Percentiles rank a stretch among this genome's conserved stretches.
Conservation (phyloP, 2,888 invertebrate genomes). For the Xestia rhomboidea region DNA sequence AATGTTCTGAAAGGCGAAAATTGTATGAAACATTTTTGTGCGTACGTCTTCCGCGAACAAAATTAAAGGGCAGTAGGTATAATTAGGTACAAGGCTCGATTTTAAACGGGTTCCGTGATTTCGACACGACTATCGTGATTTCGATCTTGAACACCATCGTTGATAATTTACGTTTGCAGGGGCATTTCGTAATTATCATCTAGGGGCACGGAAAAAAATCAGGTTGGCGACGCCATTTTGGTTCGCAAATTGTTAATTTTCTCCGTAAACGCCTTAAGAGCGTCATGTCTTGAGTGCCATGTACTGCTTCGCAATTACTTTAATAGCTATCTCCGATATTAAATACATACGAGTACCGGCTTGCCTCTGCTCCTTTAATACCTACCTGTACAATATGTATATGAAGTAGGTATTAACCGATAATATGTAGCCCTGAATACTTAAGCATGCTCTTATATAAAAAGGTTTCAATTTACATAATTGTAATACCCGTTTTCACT, state of each 20-base stretch:
- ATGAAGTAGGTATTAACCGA: conserved; percentile 45
- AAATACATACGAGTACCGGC: conserved; percentile 53
- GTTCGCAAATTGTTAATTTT: conserved; percentile 82
- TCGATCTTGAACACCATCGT: conserved; percentile 78
- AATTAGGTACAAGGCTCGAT: conserved; percentile 67
- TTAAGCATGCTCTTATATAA: conserved; percentile 50
- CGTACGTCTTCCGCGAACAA: conserved; percentile 48
- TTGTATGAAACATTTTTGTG: conserved; percentile 24
- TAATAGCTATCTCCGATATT: conserved; percentile 80
- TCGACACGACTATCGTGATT: conserved; percentile 76
- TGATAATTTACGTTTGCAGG: conserved; percentile 83
- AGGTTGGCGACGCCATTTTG: conserved; percentile 76
- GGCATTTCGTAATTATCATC: conserved; percentile 79
- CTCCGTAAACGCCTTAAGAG: conserved; percentile 73
- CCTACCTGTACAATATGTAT: conserved; percentile 33
- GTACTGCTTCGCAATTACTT: conserved; percentile 82
- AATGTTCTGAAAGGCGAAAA: conserved; percentile 42
- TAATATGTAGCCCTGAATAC: conserved; percentile 61
- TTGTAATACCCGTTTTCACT: conserved; percentile 1
- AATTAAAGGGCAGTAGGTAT: conserved; percentile 70
- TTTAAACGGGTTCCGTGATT: conserved; percentile 73
- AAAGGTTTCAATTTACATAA: conserved; percentile 49
- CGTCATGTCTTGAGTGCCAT: conserved; percentile 76
- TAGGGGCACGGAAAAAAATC: conserved; percentile 76
- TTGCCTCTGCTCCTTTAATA: conserved; percentile 50